Conservation (phyloP, 30 jellyfish, hydroid and myxozoan species). For the Hydractinia echinata region DNA sequence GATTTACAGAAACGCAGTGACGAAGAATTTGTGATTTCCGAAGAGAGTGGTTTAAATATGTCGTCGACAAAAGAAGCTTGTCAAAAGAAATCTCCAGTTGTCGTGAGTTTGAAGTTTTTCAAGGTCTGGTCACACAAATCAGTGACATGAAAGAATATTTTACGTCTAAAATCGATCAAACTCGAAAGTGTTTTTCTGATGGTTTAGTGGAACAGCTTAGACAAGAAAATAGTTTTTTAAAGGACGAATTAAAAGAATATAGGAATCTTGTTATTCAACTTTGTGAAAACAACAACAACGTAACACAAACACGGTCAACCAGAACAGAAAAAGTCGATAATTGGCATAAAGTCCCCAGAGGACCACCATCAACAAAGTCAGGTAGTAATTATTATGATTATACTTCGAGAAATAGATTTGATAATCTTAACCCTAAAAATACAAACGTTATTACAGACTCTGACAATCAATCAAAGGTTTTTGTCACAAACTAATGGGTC, state of each 20-base stretch:
- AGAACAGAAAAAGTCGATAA: not conserved
- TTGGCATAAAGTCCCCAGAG: constrained; percentile 4
- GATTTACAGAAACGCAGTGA: not conserved
- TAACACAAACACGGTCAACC: not conserved
- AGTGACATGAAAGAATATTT: constrained; percentile 1
- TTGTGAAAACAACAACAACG: constrained; percentile 12
- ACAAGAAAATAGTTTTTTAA: constrained; percentile 1
- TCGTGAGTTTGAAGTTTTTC: constrained; percentile 4
- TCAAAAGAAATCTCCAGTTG: constrained; percentile 5
- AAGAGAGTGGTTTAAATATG: not conserved
- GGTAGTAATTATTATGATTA: not conserved
- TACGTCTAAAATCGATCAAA: not conserved
- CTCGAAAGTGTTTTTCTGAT: not conserved
- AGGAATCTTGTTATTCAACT: not conserved
- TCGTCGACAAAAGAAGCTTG: constrained; percentile 1
- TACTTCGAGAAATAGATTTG: constrained; percentile 6
- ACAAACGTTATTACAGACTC: not conserved
- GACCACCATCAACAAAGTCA: not conserved
- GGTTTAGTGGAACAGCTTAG: constrained; percentile 4
- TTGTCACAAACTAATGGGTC: constrained; percentile 1
- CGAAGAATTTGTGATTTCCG: constrained; percentile 1
- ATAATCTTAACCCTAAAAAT: not conserved
- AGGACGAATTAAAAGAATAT: not conserved
- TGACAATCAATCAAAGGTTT: constrained; percentile 5
- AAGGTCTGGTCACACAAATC: not conserved